Evolutionary conservation across 2,888 invertebrate species (phyloP).

Genomic region (Ectemnius lituratus): DNA sequence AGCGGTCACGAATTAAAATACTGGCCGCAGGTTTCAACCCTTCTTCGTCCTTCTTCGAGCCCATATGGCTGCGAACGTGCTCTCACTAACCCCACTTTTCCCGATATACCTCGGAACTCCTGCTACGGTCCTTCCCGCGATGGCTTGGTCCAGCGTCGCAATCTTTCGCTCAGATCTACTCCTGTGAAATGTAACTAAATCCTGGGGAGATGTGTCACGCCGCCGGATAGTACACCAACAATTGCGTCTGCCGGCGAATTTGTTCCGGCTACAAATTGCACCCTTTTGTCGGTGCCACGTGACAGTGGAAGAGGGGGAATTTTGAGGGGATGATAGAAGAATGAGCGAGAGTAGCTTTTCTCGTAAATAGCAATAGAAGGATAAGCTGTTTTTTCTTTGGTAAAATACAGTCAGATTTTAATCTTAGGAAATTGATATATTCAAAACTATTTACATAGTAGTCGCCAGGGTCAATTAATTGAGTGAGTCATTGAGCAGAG

Average conservation of each 20-base stretch:
- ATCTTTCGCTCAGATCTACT: conserved; percentile 22
- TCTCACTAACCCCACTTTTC: no score
- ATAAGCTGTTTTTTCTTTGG: neutral
- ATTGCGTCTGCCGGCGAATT: conserved; percentile 42
- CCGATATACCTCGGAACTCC: no score
- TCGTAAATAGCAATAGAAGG: neutral
- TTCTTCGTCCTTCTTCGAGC: conserved; percentile 62
- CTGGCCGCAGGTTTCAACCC: conserved; percentile 74
- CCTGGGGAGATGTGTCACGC: conserved; percentile 40
- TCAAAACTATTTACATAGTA: neutral
- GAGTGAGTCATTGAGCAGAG: conserved; percentile 41
- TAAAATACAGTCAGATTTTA: no score
- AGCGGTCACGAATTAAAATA: conserved; percentile 77
- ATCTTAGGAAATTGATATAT: neutral
- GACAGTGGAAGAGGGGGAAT: no score
- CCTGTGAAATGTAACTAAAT: conserved; percentile 42
- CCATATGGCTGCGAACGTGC: no score
- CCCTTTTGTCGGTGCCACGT: conserved; percentile 12
- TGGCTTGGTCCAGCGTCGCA: conserved; percentile 15
- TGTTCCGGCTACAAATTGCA: conserved; percentile 31
- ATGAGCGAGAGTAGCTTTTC: conserved; percentile 5
- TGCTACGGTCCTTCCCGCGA: no score
- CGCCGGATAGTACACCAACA: conserved; percentile 9
- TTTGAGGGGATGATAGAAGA: neutral
- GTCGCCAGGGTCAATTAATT: conserved; percentile 44